These are phyloP conservation scores for Mamestra brassicae DNA, from an alignment of 2,888 invertebrate species.

Conservation along the genomic window DNA sequence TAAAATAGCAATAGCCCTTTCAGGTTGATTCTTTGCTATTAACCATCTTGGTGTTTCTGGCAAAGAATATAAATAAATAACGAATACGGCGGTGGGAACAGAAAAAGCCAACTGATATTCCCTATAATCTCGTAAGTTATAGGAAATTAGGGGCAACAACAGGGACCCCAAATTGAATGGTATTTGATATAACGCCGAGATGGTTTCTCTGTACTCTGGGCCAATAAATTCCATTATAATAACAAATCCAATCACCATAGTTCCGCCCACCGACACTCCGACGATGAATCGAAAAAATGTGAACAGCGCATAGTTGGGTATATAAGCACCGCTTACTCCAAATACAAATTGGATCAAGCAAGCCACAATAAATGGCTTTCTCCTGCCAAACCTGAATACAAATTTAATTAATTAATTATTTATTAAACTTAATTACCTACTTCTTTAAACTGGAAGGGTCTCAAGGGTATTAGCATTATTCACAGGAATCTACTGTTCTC, in stretches of 20 bases:
- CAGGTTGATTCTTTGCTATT: constrained; percentile 92
- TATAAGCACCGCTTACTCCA: constrained; percentile 92
- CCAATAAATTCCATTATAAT: constrained; percentile 93
- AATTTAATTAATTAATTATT: neutral
- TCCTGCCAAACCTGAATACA: constrained; percentile 93
- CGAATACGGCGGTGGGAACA: constrained; percentile 89
- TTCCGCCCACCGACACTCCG: constrained; percentile 95
- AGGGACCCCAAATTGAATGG: constrained; percentile 93
- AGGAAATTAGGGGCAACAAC: constrained; percentile 91
- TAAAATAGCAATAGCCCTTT: constrained; percentile 92
- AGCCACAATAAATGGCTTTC: constrained; percentile 93
- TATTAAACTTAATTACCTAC: neutral
- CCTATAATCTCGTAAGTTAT: constrained; percentile 92
- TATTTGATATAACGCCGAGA: constrained; percentile 92
- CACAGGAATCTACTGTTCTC: too few species aligned
- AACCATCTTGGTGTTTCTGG: constrained; percentile 96
- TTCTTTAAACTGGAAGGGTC: neutral
- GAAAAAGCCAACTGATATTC: constrained; percentile 92
- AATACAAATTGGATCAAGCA: constrained; percentile 93
- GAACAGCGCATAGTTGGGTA: constrained; percentile 91
- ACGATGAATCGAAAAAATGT: constrained; percentile 93
- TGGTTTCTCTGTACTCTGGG: constrained; percentile 87
- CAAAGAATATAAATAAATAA: constrained; percentile 92
- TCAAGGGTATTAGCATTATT: too few species aligned
- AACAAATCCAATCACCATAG: constrained; percentile 92